Conservation (phyloP, 2,888 invertebrate genomes). For the Leucania comma region DNA sequence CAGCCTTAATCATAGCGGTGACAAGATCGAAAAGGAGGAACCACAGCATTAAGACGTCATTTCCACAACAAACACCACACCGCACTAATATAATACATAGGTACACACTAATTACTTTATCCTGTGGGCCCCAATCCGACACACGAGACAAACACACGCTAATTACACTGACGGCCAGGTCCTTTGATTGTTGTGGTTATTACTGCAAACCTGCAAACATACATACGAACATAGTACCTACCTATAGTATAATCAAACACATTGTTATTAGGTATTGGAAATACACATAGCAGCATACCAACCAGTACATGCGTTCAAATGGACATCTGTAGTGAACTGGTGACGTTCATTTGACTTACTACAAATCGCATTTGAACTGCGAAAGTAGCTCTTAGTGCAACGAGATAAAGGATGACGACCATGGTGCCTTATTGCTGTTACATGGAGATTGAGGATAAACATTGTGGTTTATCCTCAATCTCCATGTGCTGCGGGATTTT, state of each 20-base stretch:
- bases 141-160: conserved; percentile 18
- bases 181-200: conserved; percentile 44
- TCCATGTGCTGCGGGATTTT: too few relatives aligned
- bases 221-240: neutral
- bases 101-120: conserved; percentile 33
- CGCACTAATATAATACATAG: neutral
- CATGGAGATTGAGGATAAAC: too few relatives aligned
- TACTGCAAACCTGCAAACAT: too few relatives aligned
- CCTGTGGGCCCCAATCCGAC: conserved; percentile 33
- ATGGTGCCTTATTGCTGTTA: too few relatives aligned
- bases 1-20: too few relatives aligned
- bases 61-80: too few relatives aligned
- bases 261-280: too few relatives aligned
- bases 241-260: neutral
- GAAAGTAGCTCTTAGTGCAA: neutral
- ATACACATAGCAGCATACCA: too few relatives aligned
- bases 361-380: neutral
- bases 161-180: conserved; percentile 25
- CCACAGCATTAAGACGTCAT: too few relatives aligned
- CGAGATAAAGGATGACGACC: neutral
- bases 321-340: neutral
- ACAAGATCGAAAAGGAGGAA: too few relatives aligned
- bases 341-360: too few relatives aligned
- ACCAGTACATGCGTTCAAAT: neutral
- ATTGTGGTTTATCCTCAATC: too few relatives aligned